Percentiles rank a stretch among this genome's conserved stretches.
phyloP scores from a whole-genome alignment of 2,797 vertebrate species.

The Gastrophryne carolinensis region DNA sequence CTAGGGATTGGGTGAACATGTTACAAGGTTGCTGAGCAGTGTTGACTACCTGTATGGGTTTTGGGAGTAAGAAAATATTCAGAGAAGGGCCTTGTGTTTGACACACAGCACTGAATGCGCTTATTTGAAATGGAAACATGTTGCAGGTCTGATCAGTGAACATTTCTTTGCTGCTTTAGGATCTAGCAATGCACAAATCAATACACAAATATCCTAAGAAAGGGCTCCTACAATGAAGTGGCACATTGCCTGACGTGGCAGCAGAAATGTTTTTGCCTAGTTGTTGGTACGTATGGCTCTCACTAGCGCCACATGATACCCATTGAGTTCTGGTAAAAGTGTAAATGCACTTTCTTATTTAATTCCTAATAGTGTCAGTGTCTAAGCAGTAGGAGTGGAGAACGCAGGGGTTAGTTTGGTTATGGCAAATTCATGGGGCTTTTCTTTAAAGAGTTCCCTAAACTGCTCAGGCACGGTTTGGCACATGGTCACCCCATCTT shows the following conservation, averaged over 20 bases:
- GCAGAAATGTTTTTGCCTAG: neutral
- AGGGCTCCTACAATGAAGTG: neutral
- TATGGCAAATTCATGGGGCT: neutral
- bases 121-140: neutral
- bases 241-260: neutral
- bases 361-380: neutral
- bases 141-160: constrained; percentile 15
- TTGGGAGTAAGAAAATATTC: neutral
- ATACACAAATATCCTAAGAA: neutral
- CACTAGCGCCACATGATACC: neutral
- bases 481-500: constrained; percentile 15
- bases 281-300: neutral
- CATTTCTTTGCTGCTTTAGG: constrained; percentile 13
- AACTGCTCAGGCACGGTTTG: constrained; percentile 7
- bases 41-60: neutral
- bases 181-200: constrained; percentile 11
- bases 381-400: neutral
- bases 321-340: neutral
- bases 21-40: neutral
- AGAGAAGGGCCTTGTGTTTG: neutral
- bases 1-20: neutral
- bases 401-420: neutral
- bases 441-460: neutral
- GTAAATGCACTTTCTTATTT: neutral
- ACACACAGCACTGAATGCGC: neutral